Percentiles rank a stretch among this genome's conserved stretches.
These are phyloP conservation scores for Coptodon bakossiorum DNA, from an alignment of 2,113 vertebrate species.

Conservation along the genomic window DNA sequence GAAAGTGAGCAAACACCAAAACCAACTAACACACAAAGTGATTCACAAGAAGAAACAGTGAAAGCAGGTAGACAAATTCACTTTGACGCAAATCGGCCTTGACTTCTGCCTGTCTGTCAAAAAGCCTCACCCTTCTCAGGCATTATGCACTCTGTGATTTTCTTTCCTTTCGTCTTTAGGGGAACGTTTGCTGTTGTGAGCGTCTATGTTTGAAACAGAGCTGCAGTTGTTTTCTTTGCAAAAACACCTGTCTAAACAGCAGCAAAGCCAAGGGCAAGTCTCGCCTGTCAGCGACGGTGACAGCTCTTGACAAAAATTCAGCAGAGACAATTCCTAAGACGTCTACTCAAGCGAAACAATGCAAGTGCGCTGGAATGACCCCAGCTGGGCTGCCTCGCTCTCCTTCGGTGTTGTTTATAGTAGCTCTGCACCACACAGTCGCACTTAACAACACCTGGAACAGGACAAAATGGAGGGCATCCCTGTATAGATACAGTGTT, in stretches of 20 bases:
- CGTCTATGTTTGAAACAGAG: slow-evolving; percentile 53
- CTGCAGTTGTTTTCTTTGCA: slow-evolving; percentile 71
- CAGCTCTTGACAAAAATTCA: slow-evolving; percentile 63
- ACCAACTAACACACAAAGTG: slow-evolving; percentile 14
- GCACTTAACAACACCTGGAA: slow-evolving; percentile 17
- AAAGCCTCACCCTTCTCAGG: slow-evolving; percentile 33
- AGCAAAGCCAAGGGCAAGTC: slow-evolving; percentile 67
- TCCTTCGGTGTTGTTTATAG: not conserved
- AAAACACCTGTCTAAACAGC: slow-evolving; percentile 80
- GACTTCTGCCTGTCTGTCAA: slow-evolving; percentile 51
- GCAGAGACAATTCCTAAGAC: slow-evolving; percentile 54
- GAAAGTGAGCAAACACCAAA: slow-evolving; percentile 27
- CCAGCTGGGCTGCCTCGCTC: slow-evolving; percentile 38
- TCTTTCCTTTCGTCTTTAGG: slow-evolving; percentile 54
- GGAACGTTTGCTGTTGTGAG: slow-evolving; percentile 20
- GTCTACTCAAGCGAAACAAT: slow-evolving; percentile 59
- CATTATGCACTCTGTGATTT: slow-evolving; percentile 45
- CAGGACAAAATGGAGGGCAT: not conserved
- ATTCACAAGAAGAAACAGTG: slow-evolving; percentile 13
- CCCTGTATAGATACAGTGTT: not conserved
- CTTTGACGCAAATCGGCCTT: slow-evolving; percentile 39
- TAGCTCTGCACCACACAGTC: not conserved
- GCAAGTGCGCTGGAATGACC: slow-evolving; percentile 53
- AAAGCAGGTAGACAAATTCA: slow-evolving; percentile 49
- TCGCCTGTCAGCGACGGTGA: slow-evolving; percentile 66